Conservation (phyloP, 2,113 vertebrate genomes). For the Probosciger aterrimus region DNA sequence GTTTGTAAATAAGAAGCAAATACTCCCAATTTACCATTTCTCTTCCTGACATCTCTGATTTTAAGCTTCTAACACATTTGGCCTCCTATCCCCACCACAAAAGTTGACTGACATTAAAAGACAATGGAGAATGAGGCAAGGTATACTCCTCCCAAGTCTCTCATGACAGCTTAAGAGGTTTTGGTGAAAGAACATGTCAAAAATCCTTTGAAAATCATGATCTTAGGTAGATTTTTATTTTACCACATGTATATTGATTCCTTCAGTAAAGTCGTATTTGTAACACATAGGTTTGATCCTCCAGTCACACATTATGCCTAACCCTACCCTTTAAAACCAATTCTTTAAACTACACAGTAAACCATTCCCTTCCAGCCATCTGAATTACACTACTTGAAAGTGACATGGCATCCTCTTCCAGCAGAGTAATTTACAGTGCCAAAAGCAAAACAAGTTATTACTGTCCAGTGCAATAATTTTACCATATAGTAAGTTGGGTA, state of each 20-base stretch:
- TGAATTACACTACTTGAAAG: conserved; percentile 21
- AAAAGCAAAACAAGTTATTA: conserved; percentile 37
- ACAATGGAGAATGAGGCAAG: not conserved
- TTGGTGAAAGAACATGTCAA: not conserved
- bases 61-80: not conserved
- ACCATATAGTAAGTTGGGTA: not conserved
- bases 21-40: not conserved
- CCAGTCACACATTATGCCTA: not conserved
- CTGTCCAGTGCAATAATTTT: not conserved
- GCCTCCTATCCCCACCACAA: not conserved
- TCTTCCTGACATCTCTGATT: not conserved
- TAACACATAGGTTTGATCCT: not conserved
- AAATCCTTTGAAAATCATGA: not conserved
- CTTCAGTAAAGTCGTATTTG: not conserved
- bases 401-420: conserved; percentile 6
- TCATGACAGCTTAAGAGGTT: not conserved
- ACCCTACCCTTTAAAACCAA: not conserved
- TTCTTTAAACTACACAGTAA: not conserved
- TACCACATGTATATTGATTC: not conserved
- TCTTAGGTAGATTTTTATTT: not conserved
- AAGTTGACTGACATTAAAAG: not conserved
- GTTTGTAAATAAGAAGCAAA: not conserved
- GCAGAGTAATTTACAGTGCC: conserved; percentile 5
- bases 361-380: conserved; percentile 1
- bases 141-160: not conserved